Evolutionary conservation across 2,888 invertebrate species (phyloP), one percentile per base, ranked within the genome.

Genomic region (Cheilosia impressa): DNA sequence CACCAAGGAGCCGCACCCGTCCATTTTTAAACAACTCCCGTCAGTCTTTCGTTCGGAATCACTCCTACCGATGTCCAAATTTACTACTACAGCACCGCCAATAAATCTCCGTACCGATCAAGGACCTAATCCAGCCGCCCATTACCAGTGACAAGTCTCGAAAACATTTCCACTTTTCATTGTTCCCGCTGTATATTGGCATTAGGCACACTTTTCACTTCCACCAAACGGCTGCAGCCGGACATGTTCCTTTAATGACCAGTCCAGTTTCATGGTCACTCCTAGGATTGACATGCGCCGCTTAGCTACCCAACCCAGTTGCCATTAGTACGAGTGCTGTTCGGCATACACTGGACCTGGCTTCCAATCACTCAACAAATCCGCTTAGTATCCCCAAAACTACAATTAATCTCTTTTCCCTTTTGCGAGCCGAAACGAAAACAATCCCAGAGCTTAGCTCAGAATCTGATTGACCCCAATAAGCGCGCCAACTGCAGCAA

Each of bases 351-450:
- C 34, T 69, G 19, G 45, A 43, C 60, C 62, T 55, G 52, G 72
- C 57, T 52, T 85, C 76, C 80, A 85, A 85, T 85, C 85, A 81
- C 72, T 85, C 85, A 80, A 41, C 76, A 81, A 81, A 85, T 72
- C 80, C 80, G 75, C 71, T 85, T 80, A 80, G 71, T 68, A 57
- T 65, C 75, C 79, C 75, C 75, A 75, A 79, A 84, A 84, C 62
- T 19, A 24, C 53, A 75, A 79, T 76, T 75, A 79, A 79, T 84
- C 73, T 75, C 55, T 65, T 84, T 84, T 84, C 79, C 71, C 75
- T 75, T 52, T 75, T 84, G 65, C 73, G 63, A 62, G 52, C 43
- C 68, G 27, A 65, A 71, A 69, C 55, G 43, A 55, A 63, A 75
- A 58, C 62, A 53, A 53, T 55, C 71, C 60, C 22, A 43, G 15